A percentile compares a stretch with the other conserved stretches of the same genome.
Conservation (phyloP, 2,888 invertebrate genomes). For the Coremacera marginata region DNA sequence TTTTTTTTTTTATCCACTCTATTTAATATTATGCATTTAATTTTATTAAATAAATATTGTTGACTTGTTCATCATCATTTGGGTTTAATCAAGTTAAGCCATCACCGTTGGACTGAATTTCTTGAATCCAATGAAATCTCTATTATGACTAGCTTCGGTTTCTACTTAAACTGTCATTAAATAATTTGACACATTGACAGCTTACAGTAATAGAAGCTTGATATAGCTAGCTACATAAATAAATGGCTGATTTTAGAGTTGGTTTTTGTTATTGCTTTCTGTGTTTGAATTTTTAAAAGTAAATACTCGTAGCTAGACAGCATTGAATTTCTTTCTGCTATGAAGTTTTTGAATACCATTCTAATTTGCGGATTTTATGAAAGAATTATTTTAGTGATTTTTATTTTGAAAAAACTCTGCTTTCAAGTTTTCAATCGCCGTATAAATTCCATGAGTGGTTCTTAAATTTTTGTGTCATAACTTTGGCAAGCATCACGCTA, state of each 20-base stretch:
- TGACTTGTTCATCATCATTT: not conserved
- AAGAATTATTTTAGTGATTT: too few relatives aligned
- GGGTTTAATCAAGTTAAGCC: conserved; percentile 34
- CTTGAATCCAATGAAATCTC: not conserved
- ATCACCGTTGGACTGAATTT: not conserved
- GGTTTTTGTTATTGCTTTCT: conserved; percentile 35
- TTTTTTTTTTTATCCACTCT: too few relatives aligned
- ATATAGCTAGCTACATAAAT: conserved; percentile 46
- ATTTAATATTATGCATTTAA: too few relatives aligned
- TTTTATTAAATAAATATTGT: too few relatives aligned
- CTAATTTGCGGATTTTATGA: too few relatives aligned
- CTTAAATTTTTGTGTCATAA: too few relatives aligned
- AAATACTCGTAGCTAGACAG: not conserved
- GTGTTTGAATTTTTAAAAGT: conserved; percentile 38
- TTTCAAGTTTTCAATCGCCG: too few relatives aligned
- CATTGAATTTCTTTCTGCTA: not conserved
- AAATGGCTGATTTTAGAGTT: conserved; percentile 53
- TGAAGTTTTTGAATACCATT: not conserved
- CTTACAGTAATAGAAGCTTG: conserved; percentile 52
- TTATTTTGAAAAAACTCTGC: too few relatives aligned
- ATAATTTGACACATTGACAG: conserved; percentile 50
- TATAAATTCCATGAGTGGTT: too few relatives aligned
- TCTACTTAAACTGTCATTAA: conserved; percentile 48
- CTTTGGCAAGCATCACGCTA: too few relatives aligned
- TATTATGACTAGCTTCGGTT: conserved; percentile 14